Evolutionary conservation across 2,888 invertebrate genomes (phyloP).

Genomic region (Phaedon cochleariae): DNA sequence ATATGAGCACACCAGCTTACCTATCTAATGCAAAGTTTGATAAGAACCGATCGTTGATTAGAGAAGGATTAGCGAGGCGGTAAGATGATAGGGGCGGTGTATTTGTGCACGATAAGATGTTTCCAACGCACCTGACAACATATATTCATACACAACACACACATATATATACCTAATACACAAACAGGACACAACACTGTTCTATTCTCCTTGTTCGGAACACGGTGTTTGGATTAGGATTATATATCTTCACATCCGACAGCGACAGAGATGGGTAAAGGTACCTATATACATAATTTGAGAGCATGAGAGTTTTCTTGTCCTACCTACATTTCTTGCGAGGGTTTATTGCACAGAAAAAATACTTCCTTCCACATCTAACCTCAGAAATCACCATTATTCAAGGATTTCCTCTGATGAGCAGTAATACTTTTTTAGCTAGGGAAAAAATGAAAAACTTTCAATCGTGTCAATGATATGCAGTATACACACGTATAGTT

Average conservation of each 20-base stretch:
- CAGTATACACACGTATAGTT: too few species aligned
- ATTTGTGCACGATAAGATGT: slow-evolving; percentile 56
- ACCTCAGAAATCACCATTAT: too few species aligned
- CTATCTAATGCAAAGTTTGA: slow-evolving; percentile 39
- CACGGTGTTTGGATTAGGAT: slow-evolving; percentile 46
- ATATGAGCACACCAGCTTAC: too few species aligned
- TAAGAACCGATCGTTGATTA: slow-evolving; percentile 52
- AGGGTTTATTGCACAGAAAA: too few species aligned
- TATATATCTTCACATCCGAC: slow-evolving; percentile 51
- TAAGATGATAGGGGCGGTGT: slow-evolving; percentile 58
- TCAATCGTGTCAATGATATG: too few species aligned
- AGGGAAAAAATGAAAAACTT: too few species aligned
- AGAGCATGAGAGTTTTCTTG: too few species aligned
- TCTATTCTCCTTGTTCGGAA: slow-evolving; percentile 34
- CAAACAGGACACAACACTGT: slow-evolving; percentile 47
- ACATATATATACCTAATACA: slow-evolving; percentile 53
- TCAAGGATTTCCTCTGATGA: too few species aligned
- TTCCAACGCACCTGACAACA: slow-evolving; percentile 58
- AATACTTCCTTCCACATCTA: too few species aligned
- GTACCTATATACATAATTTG: too few species aligned
- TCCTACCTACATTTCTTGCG: too few species aligned
- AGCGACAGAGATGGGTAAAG: slow-evolving; percentile 27
- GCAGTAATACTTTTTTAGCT: too few species aligned
- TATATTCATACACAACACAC: not conserved
- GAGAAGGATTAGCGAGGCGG: slow-evolving; percentile 57